These are phyloP conservation scores for Oasisia sp. DNA, from an alignment of 2,888 invertebrate genomes.

Conservation along the genomic window DNA sequence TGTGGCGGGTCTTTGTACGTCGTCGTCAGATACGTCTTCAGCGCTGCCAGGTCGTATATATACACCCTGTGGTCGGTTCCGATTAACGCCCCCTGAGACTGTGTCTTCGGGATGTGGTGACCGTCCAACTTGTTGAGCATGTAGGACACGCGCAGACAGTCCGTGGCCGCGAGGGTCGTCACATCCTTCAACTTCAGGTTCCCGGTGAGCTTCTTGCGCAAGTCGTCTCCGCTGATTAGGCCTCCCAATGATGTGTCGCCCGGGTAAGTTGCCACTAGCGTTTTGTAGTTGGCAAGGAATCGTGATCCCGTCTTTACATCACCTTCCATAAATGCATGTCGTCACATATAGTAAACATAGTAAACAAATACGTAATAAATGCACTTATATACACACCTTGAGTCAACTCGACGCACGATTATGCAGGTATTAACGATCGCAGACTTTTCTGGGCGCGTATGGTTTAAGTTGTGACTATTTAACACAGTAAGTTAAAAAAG, in stretches of 20 bases:
- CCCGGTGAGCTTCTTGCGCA: background rate
- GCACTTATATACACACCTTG: too few species aligned
- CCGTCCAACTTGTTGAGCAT: background rate
- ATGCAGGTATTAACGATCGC: too few species aligned
- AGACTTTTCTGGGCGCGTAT: too few species aligned
- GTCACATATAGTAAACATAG: background rate
- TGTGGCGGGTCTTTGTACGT: background rate
- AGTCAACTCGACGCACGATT: too few species aligned
- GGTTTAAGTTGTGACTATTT: too few species aligned
- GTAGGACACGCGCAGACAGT: background rate
- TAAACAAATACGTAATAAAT: too few species aligned
- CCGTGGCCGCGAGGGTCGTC: background rate
- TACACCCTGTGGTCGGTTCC: background rate
- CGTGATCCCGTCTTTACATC: background rate
- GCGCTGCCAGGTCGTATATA: background rate
- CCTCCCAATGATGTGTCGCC: background rate
- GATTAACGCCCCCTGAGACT: background rate
- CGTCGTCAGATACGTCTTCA: background rate
- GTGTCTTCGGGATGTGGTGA: background rate
- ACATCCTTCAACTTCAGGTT: background rate
- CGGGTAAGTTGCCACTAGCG: background rate
- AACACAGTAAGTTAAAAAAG: too few species aligned
- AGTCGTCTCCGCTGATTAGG: background rate
- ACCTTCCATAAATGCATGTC: background rate
- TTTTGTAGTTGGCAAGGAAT: background rate